Evolutionary conservation across 2,888 invertebrate species (phyloP).

Genomic region (Sarcophaga rosellei): DNA sequence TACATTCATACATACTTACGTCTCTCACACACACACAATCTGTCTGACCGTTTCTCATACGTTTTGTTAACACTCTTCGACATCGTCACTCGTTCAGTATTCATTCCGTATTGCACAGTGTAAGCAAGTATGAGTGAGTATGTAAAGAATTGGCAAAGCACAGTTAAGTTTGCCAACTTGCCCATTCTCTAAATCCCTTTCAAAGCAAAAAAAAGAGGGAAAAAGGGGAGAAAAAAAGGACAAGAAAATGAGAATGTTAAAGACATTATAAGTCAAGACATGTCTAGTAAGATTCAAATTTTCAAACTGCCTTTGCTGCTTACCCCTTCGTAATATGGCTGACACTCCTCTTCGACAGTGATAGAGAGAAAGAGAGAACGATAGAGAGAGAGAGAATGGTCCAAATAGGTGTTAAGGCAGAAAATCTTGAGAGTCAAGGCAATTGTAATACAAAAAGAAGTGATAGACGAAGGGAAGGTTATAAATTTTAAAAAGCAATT

Average conservation of each 20-base stretch:
- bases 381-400: not conserved
- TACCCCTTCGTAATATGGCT: not conserved
- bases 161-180: not conserved
- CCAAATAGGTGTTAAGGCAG: conserved; percentile 49
- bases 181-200: not conserved
- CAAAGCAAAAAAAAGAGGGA: not conserved
- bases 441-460: not conserved
- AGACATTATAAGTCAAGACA: conserved; percentile 56
- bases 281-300: conserved; percentile 56
- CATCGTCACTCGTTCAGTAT: not conserved
- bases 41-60: conserved; percentile 38
- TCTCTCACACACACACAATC: not conserved
- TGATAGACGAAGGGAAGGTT: not conserved
- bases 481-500: not conserved
- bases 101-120: not conserved
- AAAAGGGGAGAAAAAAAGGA: not conserved
- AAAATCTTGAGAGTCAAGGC: not conserved
- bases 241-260: not conserved
- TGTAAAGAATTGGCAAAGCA: not conserved
- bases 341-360: not conserved
- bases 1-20: no score
- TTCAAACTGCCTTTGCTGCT: conserved; percentile 34
- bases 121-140: not conserved
- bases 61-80: not conserved
- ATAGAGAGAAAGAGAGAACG: no score